Conservation (phyloP, 64 coral and sea anemone species). For the Anthopleura sola region DNA sequence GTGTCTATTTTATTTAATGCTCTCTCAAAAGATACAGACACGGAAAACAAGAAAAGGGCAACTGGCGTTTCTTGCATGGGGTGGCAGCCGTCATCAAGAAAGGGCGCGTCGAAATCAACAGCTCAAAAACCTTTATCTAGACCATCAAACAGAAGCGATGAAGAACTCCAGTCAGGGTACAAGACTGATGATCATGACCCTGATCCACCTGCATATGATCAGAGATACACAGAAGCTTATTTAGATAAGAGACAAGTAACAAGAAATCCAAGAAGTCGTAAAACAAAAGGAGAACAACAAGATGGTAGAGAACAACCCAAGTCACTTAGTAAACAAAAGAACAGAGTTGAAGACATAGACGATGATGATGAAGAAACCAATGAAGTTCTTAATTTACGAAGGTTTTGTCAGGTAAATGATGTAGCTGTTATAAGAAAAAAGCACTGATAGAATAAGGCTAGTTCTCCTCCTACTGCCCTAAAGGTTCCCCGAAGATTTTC, state of each 20-base stretch:
- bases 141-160: background rate
- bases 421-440: no score
- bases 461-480: no score
- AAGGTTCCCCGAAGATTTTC: no score
- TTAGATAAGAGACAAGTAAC: background rate
- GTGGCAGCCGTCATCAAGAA: background rate
- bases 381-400: background rate
- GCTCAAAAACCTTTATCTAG: background rate
- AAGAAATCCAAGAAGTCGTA: background rate
- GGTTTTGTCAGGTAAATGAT: background rate
- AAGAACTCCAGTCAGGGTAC: background rate
- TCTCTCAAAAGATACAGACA: background rate
- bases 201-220: background rate
- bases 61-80: background rate
- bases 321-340: background rate
- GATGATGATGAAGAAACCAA: background rate
- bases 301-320: background rate
- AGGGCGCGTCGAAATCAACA: background rate
- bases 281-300: background rate
- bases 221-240: background rate
- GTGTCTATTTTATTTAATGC: background rate
- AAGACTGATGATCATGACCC: background rate
- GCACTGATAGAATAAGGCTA: no score
- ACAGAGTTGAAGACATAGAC: background rate
- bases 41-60: background rate